Base-by-base conservation (phyloP, 2,797 vertebrate genomes). In the Uromys caudimaculatus region DNA sequence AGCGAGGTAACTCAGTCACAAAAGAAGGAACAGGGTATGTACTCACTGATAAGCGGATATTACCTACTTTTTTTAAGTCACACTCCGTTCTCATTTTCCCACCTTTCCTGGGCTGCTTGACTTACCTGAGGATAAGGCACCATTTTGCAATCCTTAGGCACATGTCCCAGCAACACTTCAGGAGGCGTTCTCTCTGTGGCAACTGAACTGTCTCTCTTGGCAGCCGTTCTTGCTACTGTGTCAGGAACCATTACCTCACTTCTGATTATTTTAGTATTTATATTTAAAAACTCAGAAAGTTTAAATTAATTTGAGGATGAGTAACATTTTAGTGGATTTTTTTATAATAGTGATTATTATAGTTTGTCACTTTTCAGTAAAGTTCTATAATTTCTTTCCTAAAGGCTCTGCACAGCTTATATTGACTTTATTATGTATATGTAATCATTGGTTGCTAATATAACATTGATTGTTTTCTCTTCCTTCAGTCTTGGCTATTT, bases 251-350 rank as follows among this genome's bases (percentile, higher is more conserved):
- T 87, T 85, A 62, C 23, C 76, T 82, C 12, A 32, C 27, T 62
- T 41, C 21, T 29, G 35, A 58, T 75, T 78, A 93, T 64, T 58
- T 19, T 35, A 78, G 54, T 38, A 73, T 60, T 64, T 69, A 47
- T 86, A 62, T 50, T 73, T 84, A 84, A 75, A 44, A 21, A 82
- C 67, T 94, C 27, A 35, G 9, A 64, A 83, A 78, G 71, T 69
- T 90, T 77, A 90, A 82, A 19, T 76, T 77, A 90, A 76, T 90
- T 62, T 94, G 82, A 58, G 62, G 47, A 69, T 79, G 73, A 84
- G 62, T 93, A 32, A 6, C 58, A 86, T 71, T 86, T 69, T 89
- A 78, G 76, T 78, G 76, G 16, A 71, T 14, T 69, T 79, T 79
- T 92, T 75, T 83, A 88, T 58, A 83, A 56, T 21, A 77, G 7